Conservation (phyloP, 2,888 invertebrate species). For the Lumbricus terrestris region DNA sequence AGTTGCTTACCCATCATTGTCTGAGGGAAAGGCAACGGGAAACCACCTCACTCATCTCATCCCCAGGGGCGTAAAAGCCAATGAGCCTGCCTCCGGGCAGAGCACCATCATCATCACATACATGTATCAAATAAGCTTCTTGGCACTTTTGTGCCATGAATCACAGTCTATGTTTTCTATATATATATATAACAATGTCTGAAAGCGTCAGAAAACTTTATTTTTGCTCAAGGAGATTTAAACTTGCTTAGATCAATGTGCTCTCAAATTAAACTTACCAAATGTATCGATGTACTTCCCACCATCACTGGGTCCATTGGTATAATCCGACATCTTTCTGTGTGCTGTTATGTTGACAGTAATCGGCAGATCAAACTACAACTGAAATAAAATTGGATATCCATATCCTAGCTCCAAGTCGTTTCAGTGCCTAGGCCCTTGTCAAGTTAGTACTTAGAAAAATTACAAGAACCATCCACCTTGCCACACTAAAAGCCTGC, state of each 20-base stretch:
- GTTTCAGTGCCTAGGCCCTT: background rate
- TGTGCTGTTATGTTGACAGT: background rate
- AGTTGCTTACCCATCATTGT: too few species aligned
- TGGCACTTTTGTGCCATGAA: background rate
- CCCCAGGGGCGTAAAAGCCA: too few species aligned
- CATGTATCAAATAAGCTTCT: too few species aligned
- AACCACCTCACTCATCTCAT: too few species aligned
- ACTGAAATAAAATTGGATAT: background rate
- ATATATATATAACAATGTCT: background rate
- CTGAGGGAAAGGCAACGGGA: too few species aligned
- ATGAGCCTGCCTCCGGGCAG: too few species aligned
- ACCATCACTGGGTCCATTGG: constrained; percentile 21
- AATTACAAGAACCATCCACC: background rate
- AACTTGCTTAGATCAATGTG: background rate
- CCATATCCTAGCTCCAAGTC: background rate
- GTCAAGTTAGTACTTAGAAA: background rate
- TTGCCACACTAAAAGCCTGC: background rate
- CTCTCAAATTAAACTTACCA: constrained; percentile 13
- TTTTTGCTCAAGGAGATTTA: background rate
- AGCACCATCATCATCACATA: too few species aligned
- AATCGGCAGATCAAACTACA: background rate
- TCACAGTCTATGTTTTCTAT: background rate
- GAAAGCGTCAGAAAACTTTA: background rate
- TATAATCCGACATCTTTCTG: background rate
- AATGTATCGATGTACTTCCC: constrained; percentile 28